These are phyloP conservation scores for Drosophila anomelani DNA, from an alignment of 2,888 invertebrate genomes.

Conservation along the genomic window DNA sequence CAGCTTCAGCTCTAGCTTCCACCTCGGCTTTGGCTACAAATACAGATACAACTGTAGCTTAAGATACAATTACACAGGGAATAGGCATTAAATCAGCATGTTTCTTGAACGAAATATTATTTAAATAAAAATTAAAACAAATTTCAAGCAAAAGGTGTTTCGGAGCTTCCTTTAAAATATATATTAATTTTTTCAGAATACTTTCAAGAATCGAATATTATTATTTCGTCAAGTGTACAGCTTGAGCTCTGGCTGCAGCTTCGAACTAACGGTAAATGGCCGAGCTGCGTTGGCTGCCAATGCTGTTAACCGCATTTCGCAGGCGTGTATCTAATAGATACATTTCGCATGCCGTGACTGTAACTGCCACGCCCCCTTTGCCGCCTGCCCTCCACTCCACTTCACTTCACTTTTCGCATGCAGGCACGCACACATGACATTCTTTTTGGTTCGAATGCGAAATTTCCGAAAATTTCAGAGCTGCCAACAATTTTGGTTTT, in stretches of 20 bases:
- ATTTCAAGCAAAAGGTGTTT: too few species aligned
- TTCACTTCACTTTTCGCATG: slow-evolving; percentile 25
- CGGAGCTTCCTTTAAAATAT: background rate
- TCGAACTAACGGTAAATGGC: slow-evolving; percentile 62
- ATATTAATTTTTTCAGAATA: background rate
- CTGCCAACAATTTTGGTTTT: slow-evolving; percentile 30
- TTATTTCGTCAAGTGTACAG: background rate
- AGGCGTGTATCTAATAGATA: slow-evolving; percentile 59
- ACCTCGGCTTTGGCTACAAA: slow-evolving; percentile 25
- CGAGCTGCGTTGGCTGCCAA: slow-evolving; percentile 49
- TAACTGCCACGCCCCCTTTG: slow-evolving; percentile 37
- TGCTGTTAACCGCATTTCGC: slow-evolving; percentile 75
- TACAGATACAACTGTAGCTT: slow-evolving; percentile 17
- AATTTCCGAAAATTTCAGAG: slow-evolving; percentile 32
- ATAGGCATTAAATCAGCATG: background rate
- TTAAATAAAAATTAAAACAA: too few species aligned
- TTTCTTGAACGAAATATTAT: background rate
- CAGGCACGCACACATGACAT: slow-evolving; percentile 50
- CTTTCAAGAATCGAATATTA: rapidly evolving
- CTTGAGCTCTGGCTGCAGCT: slow-evolving; percentile 21
- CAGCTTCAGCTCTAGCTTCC: slow-evolving; percentile 42
- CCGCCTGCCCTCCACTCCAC: slow-evolving; percentile 9
- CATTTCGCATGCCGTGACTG: slow-evolving; percentile 53
- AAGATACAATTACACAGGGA: slow-evolving; percentile 11
- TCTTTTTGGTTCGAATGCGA: slow-evolving; percentile 28